These are phyloP conservation scores for Ips typographus DNA, from an alignment of 1,140 invertebrate species.

Conservation along the genomic window DNA sequence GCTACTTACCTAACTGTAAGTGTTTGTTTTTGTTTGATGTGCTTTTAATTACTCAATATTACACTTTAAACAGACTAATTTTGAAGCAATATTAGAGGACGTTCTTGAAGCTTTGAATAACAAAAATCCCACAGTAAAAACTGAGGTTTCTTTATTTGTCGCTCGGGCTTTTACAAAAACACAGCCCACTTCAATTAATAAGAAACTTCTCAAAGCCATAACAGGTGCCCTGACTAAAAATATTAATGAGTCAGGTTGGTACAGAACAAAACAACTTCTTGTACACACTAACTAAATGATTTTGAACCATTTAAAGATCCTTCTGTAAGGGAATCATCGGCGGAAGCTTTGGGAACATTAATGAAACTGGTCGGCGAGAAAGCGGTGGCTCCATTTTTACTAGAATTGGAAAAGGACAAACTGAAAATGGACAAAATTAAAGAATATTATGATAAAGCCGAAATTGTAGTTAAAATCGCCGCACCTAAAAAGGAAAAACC, in stretches of 20 bases:
- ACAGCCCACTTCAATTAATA: slow-evolving; percentile 79
- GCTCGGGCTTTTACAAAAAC: slow-evolving; percentile 79
- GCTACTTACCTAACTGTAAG: slow-evolving; percentile 77
- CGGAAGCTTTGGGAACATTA: slow-evolving; percentile 90
- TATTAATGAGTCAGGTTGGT: slow-evolving; percentile 76
- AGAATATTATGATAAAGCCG: slow-evolving; percentile 90
- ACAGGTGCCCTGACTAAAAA: slow-evolving; percentile 80
- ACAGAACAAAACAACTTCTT: background rate
- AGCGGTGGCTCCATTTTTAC: slow-evolving; percentile 79
- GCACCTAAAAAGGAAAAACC: slow-evolving; percentile 64
- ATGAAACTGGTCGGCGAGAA: slow-evolving; percentile 95
- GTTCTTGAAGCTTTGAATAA: slow-evolving; percentile 81
- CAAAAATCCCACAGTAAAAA: slow-evolving; percentile 94
- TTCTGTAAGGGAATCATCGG: slow-evolving; percentile 78
- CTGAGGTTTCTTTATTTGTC: slow-evolving; percentile 89
- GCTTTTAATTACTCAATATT: background rate
- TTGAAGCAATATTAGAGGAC: slow-evolving; percentile 89
- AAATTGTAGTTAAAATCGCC: slow-evolving; percentile 73
- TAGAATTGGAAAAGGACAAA: slow-evolving; percentile 85
- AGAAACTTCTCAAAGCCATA: slow-evolving; percentile 89
- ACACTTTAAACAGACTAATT: slow-evolving; percentile 62
- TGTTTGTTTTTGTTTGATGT: background rate
- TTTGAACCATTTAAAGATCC: slow-evolving; percentile 63
- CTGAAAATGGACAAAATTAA: slow-evolving; percentile 96
- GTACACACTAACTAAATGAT: background rate